A percentile compares a stretch with the other conserved stretches of the same genome.
phyloP scores from a whole-genome alignment of 1,140 invertebrate species.

The Andricus grossulariae region DNA sequence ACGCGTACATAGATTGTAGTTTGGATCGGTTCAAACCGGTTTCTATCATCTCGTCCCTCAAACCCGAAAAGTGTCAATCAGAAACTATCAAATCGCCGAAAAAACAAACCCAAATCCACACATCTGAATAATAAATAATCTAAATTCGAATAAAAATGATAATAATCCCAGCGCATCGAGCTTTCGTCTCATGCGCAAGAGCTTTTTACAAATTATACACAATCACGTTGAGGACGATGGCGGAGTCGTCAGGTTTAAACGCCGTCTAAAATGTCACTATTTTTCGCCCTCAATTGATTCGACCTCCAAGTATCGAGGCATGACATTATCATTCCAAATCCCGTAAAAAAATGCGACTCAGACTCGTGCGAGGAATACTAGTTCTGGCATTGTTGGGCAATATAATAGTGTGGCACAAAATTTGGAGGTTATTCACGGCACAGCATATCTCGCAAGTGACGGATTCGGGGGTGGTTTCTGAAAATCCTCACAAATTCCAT shows the following conservation, averaged over 20 bases:
- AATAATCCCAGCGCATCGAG: neutral
- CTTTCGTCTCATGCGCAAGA: constrained; percentile 2
- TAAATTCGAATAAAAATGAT: neutral
- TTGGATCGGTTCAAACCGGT: too few relatives aligned
- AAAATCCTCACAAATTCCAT: constrained; percentile 67
- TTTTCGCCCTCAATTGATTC: neutral
- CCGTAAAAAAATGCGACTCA: constrained; percentile 65
- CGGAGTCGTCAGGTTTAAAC: neutral
- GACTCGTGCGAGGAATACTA: constrained; percentile 67
- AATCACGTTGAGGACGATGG: neutral
- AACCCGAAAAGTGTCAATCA: too few relatives aligned
- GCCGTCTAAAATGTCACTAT: neutral
- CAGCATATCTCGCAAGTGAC: constrained; percentile 59
- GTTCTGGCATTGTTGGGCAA: constrained; percentile 69
- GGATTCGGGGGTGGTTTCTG: constrained; percentile 46
- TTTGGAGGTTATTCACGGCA: constrained; percentile 71
- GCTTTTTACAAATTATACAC: constrained; percentile 7
- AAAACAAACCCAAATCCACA: too few relatives aligned
- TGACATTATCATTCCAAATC: neutral
- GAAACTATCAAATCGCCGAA: too few relatives aligned
- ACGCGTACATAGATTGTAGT: too few relatives aligned
- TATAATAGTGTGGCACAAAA: constrained; percentile 71
- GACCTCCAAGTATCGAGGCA: neutral
- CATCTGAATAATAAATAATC: too few relatives aligned
- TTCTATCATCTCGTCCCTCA: too few relatives aligned